Base-by-base conservation (phyloP, 2,797 vertebrate genomes). In the Galagoides demidoff region DNA sequence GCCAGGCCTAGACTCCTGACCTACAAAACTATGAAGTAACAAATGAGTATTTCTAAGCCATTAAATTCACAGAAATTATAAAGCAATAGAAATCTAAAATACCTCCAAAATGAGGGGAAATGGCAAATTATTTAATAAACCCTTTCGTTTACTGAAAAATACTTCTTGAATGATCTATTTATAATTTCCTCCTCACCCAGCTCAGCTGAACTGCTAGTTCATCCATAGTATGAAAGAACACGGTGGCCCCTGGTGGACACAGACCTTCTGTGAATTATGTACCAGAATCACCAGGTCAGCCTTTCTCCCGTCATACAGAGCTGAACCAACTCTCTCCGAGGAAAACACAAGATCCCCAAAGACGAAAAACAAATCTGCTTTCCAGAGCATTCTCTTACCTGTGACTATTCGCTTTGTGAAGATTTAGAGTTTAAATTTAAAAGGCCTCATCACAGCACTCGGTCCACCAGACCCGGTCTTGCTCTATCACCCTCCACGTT, bases 391-490 rank as follows among this genome's bases (percentile, higher is more conserved):
- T 34, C 7, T 45, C 39, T 29, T 45, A 16, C 31, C 7, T 11
- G n/a, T 2, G n/a, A 76, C 23, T 66, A 9, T n/a, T 31, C 25
- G 11, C 37, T 77, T 31, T 39, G 34, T 45, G 84, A 61, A 74
- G 27, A 76, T 43, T 70, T 66, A 7, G 20, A 85, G 64, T 90
- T 91, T 57, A 83, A 77, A 81, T 29, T 25, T 52, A 83, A 90
- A 83, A 4, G 31, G 17, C 3, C 87, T 89, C 96, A 94, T 92
- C 59, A 86, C 43, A 22, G 23, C 76, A 49, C 43, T 77, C 27
- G 14, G 17, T 23, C 5, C 45, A 34, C 86, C 66, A 85, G 7
- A 84, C 55, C 68, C 85, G 57, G 22, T 29, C 87, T 92, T 73
- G 22, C 57, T 89, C 92, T 0, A 3, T 31, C 13, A 0, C 8